phyloP scores from a whole-genome alignment of 2,797 vertebrate genomes.

The Pteropus rufus region DNA sequence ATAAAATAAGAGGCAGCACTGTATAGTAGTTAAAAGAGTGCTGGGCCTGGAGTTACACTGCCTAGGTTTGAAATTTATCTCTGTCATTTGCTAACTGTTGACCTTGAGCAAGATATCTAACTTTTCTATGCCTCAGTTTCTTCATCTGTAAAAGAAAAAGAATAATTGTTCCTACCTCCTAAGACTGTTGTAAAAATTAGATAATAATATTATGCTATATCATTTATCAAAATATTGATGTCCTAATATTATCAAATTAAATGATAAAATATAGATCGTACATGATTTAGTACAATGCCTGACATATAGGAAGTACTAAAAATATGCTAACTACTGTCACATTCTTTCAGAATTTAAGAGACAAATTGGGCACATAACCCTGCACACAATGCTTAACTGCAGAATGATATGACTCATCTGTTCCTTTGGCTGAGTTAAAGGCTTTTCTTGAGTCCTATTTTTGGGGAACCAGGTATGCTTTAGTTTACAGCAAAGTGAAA shows the following conservation, averaged over 20 bases:
- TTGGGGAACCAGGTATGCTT: background rate
- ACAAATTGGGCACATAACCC: background rate
- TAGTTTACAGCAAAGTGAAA: background rate
- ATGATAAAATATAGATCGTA: background rate
- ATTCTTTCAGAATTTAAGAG: background rate
- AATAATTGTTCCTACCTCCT: background rate
- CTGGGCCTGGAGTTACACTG: background rate
- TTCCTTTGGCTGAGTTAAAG: background rate
- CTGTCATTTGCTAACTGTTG: background rate
- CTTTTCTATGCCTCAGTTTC: background rate
- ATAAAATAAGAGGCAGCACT: background rate
- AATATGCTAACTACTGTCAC: background rate
- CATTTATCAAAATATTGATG: no score
- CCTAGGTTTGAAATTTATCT: background rate
- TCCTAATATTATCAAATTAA: no score
- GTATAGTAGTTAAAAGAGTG: background rate
- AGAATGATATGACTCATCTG: background rate
- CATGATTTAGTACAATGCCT: background rate
- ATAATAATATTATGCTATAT: background rate
- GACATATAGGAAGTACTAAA: background rate
- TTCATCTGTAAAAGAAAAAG: background rate
- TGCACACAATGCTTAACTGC: background rate
- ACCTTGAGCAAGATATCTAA: background rate
- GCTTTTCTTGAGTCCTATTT: background rate
- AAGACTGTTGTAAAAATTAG: background rate